Conservation (phyloP, 2,888 invertebrate species). For the Drosophila incognita region DNA sequence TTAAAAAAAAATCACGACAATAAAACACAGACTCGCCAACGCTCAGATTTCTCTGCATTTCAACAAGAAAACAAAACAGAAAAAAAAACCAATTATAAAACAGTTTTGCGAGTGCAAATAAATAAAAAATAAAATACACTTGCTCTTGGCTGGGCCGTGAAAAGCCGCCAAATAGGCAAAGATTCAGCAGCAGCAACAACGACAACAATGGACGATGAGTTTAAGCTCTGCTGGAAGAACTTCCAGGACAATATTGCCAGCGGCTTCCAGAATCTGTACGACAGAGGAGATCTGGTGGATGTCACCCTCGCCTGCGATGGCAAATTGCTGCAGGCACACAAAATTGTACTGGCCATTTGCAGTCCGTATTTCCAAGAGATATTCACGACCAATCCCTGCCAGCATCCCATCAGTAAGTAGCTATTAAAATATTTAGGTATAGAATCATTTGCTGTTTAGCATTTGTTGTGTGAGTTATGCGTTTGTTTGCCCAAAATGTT, state of each 20-base stretch:
- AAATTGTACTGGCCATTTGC: constrained; percentile 86
- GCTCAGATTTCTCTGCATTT: constrained; percentile 32
- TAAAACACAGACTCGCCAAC: constrained; percentile 54
- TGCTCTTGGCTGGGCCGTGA: constrained; percentile 26
- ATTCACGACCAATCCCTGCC: constrained; percentile 85
- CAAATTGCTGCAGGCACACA: constrained; percentile 86
- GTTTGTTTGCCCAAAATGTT: constrained; percentile 53
- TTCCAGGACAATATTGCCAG: constrained; percentile 85
- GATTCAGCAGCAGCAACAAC: neutral
- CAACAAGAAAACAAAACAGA: constrained; percentile 6
- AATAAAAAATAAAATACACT: constrained; percentile 7
- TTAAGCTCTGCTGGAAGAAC: constrained; percentile 85
- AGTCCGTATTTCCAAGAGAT: constrained; percentile 86
- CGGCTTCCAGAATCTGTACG: constrained; percentile 85
- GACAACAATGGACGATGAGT: constrained; percentile 84
- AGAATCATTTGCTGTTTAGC: constrained; percentile 29
- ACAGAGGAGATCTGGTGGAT: constrained; percentile 86
- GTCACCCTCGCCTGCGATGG: constrained; percentile 86
- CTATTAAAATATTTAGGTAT: constrained; percentile 1
- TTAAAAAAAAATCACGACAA: constrained; percentile 53
- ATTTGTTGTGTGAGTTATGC: constrained; percentile 3
- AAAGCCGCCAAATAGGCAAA: constrained; percentile 35
- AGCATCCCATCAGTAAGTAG: constrained; percentile 85
- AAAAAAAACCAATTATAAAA: constrained; percentile 18
- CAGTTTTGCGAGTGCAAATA: constrained; percentile 29